Base-by-base conservation (phyloP, 2,797 vertebrate species). In the Pipistrellus nathusii region DNA sequence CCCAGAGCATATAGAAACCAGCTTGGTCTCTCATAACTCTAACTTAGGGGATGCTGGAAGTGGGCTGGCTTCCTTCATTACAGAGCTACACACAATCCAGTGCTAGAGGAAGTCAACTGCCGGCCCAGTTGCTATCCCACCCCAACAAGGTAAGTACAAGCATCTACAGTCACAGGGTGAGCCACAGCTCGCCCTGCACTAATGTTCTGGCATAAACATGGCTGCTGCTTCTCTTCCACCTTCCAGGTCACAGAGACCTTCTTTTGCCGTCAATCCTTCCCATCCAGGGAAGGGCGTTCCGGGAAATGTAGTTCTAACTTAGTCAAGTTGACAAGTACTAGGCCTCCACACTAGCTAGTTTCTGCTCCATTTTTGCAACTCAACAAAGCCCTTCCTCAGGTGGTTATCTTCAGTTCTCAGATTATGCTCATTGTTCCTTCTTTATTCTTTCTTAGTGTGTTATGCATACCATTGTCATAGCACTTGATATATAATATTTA, bases 171-270 rank as follows among this genome's bases (percentile, higher is more conserved):
- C 48, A 20, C 30, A 62, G 75, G 35, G 1, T 7, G 12, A 81
- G 59, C 23, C n/a, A 18, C 44, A 5, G 5, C 25, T 2, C n/a
- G 18, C 44, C 64, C 44, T 41, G 6, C 1, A 0, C 3, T 20
- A 27, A 35, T 9, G 0, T 41, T 51, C n/a, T 6, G 59, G 12
- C 25, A 27, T 17, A 27, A 7, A n/a, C 9, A 11, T 0, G 5
- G 11, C 21, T 48, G 30, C 44, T 20, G n/a, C 38, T 64, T 75
- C n/a, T 59, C 68, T 23, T 41, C 38, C 14, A 17, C 62, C 21
- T 73, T 46, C 64, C 68, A 44, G 53, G 68, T 57, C 8, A 59
- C 21, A 5, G 0, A 3, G 3, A 12, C 3, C 10, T 35, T 44
- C 53, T 30, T 30, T 17, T 25, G 2, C 4, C 46, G 46, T 66